phyloP scores from a whole-genome alignment of 2,113 vertebrate species.

The Lutjanus erythropterus region DNA sequence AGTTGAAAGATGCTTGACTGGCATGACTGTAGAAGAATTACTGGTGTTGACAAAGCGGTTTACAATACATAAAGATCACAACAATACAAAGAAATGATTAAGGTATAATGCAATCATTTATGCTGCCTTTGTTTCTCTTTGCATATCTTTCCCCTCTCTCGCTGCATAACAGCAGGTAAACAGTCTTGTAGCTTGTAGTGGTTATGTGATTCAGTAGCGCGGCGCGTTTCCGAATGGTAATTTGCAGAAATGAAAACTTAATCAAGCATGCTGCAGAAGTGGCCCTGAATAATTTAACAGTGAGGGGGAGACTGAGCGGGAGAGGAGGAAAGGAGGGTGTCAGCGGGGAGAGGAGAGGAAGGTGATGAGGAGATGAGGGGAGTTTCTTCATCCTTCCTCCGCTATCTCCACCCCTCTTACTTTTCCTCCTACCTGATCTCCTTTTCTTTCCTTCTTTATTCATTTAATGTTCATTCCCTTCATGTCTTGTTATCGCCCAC shows the following conservation, averaged over 20 bases:
- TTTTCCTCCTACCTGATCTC: not conserved
- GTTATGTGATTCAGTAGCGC: slow-evolving; percentile 85
- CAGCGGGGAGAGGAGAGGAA: slow-evolving; percentile 32
- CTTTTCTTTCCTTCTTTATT: not conserved
- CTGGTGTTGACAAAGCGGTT: slow-evolving; percentile 74
- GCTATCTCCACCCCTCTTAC: not conserved
- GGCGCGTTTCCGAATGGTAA: slow-evolving; percentile 86
- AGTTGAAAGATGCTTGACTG: slow-evolving; percentile 35
- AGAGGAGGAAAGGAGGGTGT: slow-evolving; percentile 29
- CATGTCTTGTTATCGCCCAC: too few relatives aligned
- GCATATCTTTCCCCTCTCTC: slow-evolving; percentile 33
- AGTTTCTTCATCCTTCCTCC: slow-evolving; percentile 16
- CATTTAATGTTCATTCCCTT: not conserved
- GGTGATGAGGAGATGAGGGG: slow-evolving; percentile 16
- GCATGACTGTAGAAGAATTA: slow-evolving; percentile 54
- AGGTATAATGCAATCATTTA: slow-evolving; percentile 75
- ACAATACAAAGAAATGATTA: slow-evolving; percentile 80
- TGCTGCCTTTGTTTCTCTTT: slow-evolving; percentile 75
- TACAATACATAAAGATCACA: slow-evolving; percentile 72
- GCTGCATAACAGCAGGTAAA: slow-evolving; percentile 84
- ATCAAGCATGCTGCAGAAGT: slow-evolving; percentile 89
- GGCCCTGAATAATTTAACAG: slow-evolving; percentile 91
- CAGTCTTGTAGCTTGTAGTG: slow-evolving; percentile 80
- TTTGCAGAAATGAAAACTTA: slow-evolving; percentile 95
- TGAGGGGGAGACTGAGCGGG: slow-evolving; percentile 56